Evolutionary conservation across 2,888 invertebrate species (phyloP).

Genomic region (Apotomis betuletana): DNA sequence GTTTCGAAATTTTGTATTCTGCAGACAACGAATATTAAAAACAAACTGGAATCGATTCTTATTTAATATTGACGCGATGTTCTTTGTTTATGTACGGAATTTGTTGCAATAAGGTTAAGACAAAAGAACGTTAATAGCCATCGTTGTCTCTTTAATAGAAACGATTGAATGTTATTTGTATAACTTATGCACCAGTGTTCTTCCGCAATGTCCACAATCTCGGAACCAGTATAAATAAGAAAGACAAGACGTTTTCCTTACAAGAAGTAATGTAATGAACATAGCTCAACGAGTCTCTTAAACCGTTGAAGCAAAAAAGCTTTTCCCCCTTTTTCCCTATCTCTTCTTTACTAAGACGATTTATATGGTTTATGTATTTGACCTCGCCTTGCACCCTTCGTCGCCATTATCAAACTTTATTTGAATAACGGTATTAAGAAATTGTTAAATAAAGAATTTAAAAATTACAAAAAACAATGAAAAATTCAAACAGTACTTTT

Average conservation of each 20-base stretch:
- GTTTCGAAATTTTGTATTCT: too few species aligned
- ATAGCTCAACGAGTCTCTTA: slow-evolving; percentile 39
- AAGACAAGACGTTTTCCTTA: slow-evolving; percentile 39
- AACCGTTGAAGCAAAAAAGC: slow-evolving; percentile 48
- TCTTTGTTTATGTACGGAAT: too few species aligned
- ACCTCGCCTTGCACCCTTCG: slow-evolving; percentile 43
- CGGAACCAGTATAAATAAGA: slow-evolving; percentile 24
- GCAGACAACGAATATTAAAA: too few species aligned
- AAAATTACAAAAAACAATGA: too few species aligned
- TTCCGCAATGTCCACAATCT: slow-evolving; percentile 12
- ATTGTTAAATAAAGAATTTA: too few species aligned
- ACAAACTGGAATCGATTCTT: too few species aligned
- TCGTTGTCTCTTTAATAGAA: too few species aligned
- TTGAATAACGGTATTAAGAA: slow-evolving; percentile 39
- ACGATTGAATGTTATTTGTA: too few species aligned
- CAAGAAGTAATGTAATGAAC: slow-evolving; percentile 38
- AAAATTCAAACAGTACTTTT: too few species aligned
- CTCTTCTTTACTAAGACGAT: slow-evolving; percentile 43
- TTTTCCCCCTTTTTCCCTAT: slow-evolving; percentile 44
- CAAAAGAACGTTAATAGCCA: too few species aligned
- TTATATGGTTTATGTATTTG: slow-evolving; percentile 51
- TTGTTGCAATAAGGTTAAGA: too few species aligned
- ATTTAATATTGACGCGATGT: too few species aligned
- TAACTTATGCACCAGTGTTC: not conserved
- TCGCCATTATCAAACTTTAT: slow-evolving; percentile 45